These are phyloP conservation scores for Tetramorium simillimum DNA, from an alignment of 1,140 invertebrate genomes.

Conservation along the genomic window DNA sequence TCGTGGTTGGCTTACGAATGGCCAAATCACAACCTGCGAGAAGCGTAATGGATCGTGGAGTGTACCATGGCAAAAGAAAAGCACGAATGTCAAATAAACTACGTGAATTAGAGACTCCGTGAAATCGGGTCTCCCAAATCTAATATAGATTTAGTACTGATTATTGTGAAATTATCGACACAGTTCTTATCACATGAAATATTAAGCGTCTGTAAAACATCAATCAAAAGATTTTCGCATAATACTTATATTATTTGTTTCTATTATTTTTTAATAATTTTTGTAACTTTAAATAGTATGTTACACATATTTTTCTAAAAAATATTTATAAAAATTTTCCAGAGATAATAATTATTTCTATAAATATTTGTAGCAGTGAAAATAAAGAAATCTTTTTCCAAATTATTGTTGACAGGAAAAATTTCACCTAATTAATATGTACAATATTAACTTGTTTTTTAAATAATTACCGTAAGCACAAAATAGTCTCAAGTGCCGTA, in stretches of 20 bases:
- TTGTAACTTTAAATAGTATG: neutral
- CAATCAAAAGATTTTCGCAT: neutral
- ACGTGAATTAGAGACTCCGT: constrained; percentile 26
- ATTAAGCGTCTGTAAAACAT: neutral
- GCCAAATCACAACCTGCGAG: constrained; percentile 39
- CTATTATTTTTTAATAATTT: neutral
- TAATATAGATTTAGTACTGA: constrained; percentile 7
- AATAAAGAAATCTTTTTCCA: neutral
- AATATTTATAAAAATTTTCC: neutral
- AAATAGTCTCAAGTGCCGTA: no score
- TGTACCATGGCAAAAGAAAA: constrained; percentile 12
- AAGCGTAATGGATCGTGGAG: constrained; percentile 11
- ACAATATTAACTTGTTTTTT: no score
- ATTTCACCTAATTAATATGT: no score
- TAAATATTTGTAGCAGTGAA: neutral
- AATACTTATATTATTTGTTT: neutral
- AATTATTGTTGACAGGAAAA: no score
- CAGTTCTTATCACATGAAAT: neutral
- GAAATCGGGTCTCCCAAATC: neutral
- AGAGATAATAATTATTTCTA: neutral
- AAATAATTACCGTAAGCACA: no score
- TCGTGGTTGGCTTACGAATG: constrained; percentile 51
- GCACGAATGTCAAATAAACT: constrained; percentile 30
- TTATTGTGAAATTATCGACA: neutral
- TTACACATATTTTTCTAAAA: neutral